These are phyloP conservation scores for Euura lappo DNA, from an alignment of 1,140 invertebrate genomes.

Conservation along the genomic window DNA sequence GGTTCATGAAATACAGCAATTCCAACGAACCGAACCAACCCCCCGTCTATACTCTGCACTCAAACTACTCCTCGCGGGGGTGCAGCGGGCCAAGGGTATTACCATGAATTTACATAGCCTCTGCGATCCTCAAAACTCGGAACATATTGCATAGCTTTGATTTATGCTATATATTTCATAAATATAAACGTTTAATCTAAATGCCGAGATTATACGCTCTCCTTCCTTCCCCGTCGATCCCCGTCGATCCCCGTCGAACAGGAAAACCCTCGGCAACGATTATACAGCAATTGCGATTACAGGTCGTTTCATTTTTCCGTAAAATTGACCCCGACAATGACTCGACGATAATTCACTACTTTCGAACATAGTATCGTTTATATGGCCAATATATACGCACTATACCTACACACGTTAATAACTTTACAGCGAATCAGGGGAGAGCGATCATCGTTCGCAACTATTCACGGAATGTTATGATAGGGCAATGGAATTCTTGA, in stretches of 20 bases:
- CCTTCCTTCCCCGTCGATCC: no score
- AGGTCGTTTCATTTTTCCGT: no score
- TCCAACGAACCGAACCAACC: background rate
- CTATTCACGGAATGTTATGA: conserved; percentile 11
- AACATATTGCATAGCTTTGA: conserved; percentile 5
- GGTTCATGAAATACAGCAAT: conserved; percentile 4
- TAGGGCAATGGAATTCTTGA: conserved; percentile 13
- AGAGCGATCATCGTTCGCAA: background rate
- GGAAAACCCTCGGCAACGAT: no score
- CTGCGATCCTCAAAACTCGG: background rate
- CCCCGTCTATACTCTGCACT: background rate
- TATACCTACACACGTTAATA: background rate
- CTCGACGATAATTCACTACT: no score
- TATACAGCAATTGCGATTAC: no score
- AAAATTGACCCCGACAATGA: no score
- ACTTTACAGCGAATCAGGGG: background rate
- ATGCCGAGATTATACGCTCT: no score
- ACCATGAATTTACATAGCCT: conserved; percentile 7
- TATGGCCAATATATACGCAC: background rate
- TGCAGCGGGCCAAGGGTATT: background rate
- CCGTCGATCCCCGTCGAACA: no score
- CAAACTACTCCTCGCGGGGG: background rate
- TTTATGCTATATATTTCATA: background rate
- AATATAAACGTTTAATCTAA: background rate
- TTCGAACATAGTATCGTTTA: background rate